phyloP scores from a whole-genome alignment of 2,113 vertebrate genomes.

The Apteryx mantelli region DNA sequence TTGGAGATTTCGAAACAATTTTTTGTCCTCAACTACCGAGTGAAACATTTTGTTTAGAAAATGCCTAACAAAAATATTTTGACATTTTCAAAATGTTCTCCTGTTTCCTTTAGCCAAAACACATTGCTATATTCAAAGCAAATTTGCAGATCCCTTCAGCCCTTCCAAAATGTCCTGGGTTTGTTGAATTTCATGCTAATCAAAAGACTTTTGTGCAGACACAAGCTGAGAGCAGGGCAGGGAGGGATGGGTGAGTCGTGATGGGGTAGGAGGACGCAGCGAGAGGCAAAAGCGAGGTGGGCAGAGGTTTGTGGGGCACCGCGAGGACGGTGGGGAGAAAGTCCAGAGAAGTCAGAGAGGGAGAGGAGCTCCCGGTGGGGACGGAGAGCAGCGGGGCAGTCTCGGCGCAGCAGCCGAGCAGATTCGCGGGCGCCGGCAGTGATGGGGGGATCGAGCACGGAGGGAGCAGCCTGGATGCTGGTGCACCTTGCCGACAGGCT shows the following conservation, averaged over 20 bases:
- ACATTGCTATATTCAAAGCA: not conserved
- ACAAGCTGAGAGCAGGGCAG: fast-evolving
- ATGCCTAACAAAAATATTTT: conserved; percentile 69
- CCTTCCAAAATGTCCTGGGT: not conserved
- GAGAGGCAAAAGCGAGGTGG: not conserved
- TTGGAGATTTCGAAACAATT: not conserved
- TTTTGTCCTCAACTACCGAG: conserved; percentile 27
- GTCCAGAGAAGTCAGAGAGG: not conserved
- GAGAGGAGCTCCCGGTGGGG: fast-evolving
- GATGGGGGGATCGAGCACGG: not conserved
- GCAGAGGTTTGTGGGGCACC: not conserved
- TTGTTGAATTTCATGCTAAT: not conserved
- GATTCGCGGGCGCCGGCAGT: fast-evolving
- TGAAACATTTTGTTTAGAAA: conserved; percentile 62
- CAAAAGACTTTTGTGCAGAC: not conserved
- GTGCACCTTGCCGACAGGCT: too few relatives aligned
- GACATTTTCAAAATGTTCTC: conserved; percentile 65
- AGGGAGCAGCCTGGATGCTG: not conserved
- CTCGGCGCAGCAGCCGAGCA: not conserved
- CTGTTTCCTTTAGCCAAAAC: conserved; percentile 66
- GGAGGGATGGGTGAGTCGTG: not conserved
- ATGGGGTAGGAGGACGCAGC: not conserved
- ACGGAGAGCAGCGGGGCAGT: not conserved
- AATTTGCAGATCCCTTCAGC: conserved; percentile 28
- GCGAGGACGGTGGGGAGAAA: not conserved